Conservation (phyloP, 2,888 invertebrate genomes). For the Drosophila subquinaria region DNA sequence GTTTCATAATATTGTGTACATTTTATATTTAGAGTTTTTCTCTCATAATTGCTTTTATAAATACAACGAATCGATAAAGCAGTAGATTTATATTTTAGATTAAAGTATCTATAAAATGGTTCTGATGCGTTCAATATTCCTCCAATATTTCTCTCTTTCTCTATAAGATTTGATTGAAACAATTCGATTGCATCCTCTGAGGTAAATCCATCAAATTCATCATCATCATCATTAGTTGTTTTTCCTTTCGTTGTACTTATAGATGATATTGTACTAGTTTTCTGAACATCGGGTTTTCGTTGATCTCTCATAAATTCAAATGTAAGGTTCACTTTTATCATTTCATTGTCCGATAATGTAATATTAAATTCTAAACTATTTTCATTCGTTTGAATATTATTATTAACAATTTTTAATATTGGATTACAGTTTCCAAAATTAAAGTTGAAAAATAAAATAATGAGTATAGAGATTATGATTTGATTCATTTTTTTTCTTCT, state of each 20-base stretch:
- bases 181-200: conserved; percentile 5
- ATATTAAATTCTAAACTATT: not conserved
- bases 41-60: conserved; percentile 12
- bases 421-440: conserved; percentile 9
- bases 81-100: conserved; percentile 14
- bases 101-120: conserved; percentile 18
- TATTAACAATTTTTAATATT: conserved; percentile 2
- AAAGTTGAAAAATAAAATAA: conserved; percentile 3
- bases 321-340: conserved; percentile 3
- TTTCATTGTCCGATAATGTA: conserved; percentile 6
- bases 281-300: too few species aligned
- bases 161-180: conserved; percentile 9
- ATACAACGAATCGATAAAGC: conserved; percentile 12
- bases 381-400: not conserved
- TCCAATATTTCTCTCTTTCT: conserved; percentile 6
- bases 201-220: not conserved
- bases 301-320: not conserved
- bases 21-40: conserved; percentile 11
- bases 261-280: not conserved
- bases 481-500: not conserved
- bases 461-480: conserved; percentile 3
- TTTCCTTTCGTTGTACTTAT: not conserved
- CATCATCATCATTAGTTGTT: conserved; percentile 1
- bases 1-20: conserved; percentile 11
- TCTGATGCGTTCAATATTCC: conserved; percentile 8